Percentiles rank a stretch among this genome's conserved stretches.
phyloP scores from a whole-genome alignment of 2,888 invertebrate genomes.

The Amphiduros pacificus region DNA sequence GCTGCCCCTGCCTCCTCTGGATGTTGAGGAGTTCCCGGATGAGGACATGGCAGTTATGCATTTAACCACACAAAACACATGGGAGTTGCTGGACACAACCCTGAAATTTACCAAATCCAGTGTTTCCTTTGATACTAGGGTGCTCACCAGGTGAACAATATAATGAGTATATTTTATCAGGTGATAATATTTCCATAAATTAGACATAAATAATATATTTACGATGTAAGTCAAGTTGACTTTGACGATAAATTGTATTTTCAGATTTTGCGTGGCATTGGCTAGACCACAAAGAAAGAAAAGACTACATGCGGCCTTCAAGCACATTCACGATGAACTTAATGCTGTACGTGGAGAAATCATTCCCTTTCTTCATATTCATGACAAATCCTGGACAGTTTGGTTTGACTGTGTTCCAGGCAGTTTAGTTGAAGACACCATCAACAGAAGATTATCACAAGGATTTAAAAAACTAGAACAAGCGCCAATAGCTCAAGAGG shows the following conservation, averaged over 20 bases:
- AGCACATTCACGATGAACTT: slow-evolving; percentile 15
- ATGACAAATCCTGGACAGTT: slow-evolving; percentile 51
- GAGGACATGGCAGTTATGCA: slow-evolving; percentile 46
- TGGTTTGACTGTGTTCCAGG: slow-evolving; percentile 45
- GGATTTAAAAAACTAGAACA: slow-evolving; percentile 20
- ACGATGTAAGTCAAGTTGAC: no score
- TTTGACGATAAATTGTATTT: neutral
- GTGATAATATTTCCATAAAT: neutral
- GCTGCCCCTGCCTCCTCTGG: slow-evolving; percentile 50
- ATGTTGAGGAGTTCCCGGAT: slow-evolving; percentile 29
- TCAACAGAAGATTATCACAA: slow-evolving; percentile 21
- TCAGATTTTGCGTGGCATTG: slow-evolving; percentile 50
- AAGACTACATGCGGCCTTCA: slow-evolving; percentile 37
- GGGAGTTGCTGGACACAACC: slow-evolving; percentile 43
- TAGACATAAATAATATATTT: no score
- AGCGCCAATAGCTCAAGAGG: neutral
- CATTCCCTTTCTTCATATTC: slow-evolving; percentile 45
- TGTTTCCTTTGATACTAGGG: slow-evolving; percentile 48
- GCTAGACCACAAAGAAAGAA: slow-evolving; percentile 42
- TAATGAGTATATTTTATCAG: neutral
- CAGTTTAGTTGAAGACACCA: slow-evolving; percentile 32
- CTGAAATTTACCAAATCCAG: slow-evolving; percentile 50
- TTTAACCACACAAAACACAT: slow-evolving; percentile 40
- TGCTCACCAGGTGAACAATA: slow-evolving; percentile 41
- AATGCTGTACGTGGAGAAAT: slow-evolving; percentile 38